Evolutionary conservation across 2,888 invertebrate genomes (phyloP), one percentile per base, ranked within the genome.

Genomic region (Laothoe populi): DNA sequence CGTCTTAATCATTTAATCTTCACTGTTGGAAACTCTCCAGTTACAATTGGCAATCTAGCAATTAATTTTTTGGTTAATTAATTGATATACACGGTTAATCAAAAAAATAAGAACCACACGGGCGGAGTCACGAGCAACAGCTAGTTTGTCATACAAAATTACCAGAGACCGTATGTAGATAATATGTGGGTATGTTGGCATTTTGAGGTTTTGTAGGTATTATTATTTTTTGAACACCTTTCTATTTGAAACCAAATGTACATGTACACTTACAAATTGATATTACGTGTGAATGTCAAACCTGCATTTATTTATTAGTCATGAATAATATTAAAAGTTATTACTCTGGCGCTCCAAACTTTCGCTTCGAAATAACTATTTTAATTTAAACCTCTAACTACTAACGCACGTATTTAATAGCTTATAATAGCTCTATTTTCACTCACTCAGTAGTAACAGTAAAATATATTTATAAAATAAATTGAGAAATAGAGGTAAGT

Each of bases 241-340:
- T 60, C 60, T 60, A 60, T 24, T 23, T 38, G 38, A 24, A 60
- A 60, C 24, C 23, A 40, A 40, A 60, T 60, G 46, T 48, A 40
- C 38, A 60, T 19, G 35, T 60, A 48, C 60, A 23, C 48, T 16
- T n/a, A 40, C 40, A 60, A 60, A 40, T 60, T 53, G 19, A 19
- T 21, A 35, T 35, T 60, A 60, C 48, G 60, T 49, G 38, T 40
- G 38, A 48, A 48, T 48, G 48, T 60, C 59, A 45, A 19, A 59
- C 42, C 8, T 4, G 38, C 38, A 35, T 60, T 48, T 60, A 42
- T 23, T 24, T 60, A 42, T 23, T 24, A 24, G 48, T 35, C 38
- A 38, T 48, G 35, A 60, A 48, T 48, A 35, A 35, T 46, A 59
- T 48, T 60, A 60, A 38, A 48, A 60, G 48, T 46, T 46, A 59